Evolutionary conservation across 2,797 vertebrate species (phyloP).

Genomic region (Notolepis coatsorum): DNA sequence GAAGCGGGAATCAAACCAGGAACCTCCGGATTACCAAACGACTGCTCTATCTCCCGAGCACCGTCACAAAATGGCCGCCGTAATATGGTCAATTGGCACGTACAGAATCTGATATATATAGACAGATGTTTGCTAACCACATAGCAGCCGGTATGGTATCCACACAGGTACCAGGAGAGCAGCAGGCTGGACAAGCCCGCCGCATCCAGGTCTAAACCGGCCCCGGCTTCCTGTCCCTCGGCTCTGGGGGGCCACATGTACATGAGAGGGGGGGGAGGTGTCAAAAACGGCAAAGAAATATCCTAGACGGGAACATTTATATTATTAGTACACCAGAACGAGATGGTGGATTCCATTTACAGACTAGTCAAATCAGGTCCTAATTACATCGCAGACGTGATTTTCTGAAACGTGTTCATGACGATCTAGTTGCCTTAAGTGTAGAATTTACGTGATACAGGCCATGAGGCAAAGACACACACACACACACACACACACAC

Average conservation of each 20-base stretch:
- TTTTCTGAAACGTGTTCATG: background rate
- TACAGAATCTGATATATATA: background rate
- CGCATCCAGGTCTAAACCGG: conserved; percentile 37
- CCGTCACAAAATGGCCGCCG: background rate
- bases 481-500: too few species aligned
- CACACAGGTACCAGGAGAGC: conserved; percentile 67
- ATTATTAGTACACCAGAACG: background rate
- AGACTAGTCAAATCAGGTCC: background rate
- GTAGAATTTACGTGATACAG: background rate
- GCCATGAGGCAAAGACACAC: too few species aligned
- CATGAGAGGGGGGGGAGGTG: conserved; percentile 32
- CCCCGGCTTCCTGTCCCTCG: conserved; percentile 5
- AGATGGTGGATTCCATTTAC: background rate
- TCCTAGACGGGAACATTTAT: conserved; percentile 7
- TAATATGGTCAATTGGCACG: background rate
- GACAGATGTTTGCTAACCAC: conserved; percentile 44
- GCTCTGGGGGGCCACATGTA: conserved; percentile 18
- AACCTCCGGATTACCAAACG: too few species aligned
- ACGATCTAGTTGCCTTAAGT: too few species aligned
- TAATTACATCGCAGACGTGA: background rate
- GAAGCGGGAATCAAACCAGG: too few species aligned
- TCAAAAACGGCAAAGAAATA: conserved; percentile 24
- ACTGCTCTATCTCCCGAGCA: background rate
- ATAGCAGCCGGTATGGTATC: conserved; percentile 69
- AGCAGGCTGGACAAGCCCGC: conserved; percentile 55